These are phyloP conservation scores for Zoanthus solanderi DNA, from an alignment of 92 coral and sea anemone species.

Conservation along the genomic window DNA sequence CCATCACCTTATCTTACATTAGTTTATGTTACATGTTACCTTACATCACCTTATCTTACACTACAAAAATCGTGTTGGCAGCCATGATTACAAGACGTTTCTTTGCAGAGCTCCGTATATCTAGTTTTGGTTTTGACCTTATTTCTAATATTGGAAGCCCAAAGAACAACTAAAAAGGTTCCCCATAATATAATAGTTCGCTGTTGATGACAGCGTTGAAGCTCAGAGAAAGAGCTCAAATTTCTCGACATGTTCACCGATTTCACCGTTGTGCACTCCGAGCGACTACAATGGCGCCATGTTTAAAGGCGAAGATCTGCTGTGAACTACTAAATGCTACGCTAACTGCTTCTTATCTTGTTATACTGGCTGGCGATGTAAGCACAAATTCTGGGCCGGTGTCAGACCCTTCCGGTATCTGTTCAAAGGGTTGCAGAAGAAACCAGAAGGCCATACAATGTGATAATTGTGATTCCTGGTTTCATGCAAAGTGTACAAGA, in stretches of 20 bases:
- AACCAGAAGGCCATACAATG: slow-evolving; percentile 32
- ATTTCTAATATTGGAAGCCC: slow-evolving; percentile 32
- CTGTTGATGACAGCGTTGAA: slow-evolving; percentile 13
- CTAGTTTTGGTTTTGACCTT: slow-evolving; percentile 20
- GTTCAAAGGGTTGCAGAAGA: neutral
- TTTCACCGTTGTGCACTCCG: no score
- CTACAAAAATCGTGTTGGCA: no score
- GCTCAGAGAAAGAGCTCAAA: no score
- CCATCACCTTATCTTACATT: no score
- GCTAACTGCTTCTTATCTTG: slow-evolving; percentile 5
- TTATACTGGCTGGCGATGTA: slow-evolving; percentile 20
- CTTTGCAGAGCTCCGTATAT: slow-evolving; percentile 10
- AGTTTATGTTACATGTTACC: no score
- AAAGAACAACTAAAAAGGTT: slow-evolving; percentile 26
- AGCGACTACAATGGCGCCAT: no score
- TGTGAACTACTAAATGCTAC: no score
- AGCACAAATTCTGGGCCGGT: slow-evolving; percentile 29
- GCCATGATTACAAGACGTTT: no score
- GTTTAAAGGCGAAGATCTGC: no score
- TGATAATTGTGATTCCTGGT: neutral
- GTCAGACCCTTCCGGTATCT: neutral
- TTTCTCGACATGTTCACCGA: no score
- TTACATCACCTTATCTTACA: no score
- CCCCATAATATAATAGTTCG: slow-evolving; percentile 6
- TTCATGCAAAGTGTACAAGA: neutral